Percentiles rank a stretch among this genome's conserved stretches.
These are phyloP conservation scores for Drosophila bipectinata DNA, from an alignment of 1,140 invertebrate genomes.

Conservation along the genomic window DNA sequence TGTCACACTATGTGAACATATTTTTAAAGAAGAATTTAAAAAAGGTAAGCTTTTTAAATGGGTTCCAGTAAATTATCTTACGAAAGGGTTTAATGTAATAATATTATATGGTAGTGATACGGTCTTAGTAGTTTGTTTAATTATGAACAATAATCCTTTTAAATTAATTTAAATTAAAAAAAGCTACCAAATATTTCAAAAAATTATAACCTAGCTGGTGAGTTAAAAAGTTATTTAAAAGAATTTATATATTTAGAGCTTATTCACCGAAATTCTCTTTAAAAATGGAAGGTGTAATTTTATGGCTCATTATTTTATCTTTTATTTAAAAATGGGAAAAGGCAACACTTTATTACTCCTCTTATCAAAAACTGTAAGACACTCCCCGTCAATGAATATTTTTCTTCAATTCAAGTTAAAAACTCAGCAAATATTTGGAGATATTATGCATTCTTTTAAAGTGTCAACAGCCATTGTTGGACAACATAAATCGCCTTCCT, in stretches of 20 bases:
- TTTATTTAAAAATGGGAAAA: neutral
- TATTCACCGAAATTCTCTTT: no score
- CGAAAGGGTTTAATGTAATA: neutral
- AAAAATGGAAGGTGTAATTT: no score
- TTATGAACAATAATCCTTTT: no score
- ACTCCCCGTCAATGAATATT: slow-evolving; percentile 10
- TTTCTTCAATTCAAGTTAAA: neutral
- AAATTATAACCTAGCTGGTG: no score
- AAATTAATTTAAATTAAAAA: no score
- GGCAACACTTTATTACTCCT: neutral
- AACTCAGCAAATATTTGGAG: neutral
- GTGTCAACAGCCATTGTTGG: slow-evolving; percentile 24
- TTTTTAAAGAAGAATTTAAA: neutral
- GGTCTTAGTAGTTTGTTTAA: no score
- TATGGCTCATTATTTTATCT: neutral
- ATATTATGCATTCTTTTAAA: slow-evolving; percentile 4
- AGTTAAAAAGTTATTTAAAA: no score
- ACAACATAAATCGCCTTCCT: slow-evolving; percentile 30
- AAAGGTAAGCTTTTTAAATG: neutral
- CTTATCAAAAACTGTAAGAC: neutral
- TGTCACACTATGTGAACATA: neutral
- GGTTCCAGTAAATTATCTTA: neutral
- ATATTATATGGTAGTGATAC: neutral
- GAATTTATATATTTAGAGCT: no score
- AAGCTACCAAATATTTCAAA: no score